Base-by-base conservation (phyloP, 2,113 vertebrate genomes). In the Gobio gobio region DNA sequence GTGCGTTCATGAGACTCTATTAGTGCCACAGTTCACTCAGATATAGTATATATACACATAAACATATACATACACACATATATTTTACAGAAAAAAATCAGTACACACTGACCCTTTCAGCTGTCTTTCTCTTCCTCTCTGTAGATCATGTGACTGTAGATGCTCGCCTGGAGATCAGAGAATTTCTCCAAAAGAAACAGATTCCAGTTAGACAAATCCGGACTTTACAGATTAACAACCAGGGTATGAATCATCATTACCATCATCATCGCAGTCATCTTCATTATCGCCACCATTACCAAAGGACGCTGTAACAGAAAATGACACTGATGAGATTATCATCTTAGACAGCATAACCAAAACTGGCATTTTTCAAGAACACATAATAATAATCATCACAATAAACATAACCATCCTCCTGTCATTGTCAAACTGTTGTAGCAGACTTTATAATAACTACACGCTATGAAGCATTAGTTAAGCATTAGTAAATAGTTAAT, bases 191-290 rank as follows among this genome's bases (percentile, higher is more conserved):
- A 0, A 88, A 88, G 81, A 92, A 87, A 78, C 89, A 84, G 0
- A 49, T 88, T 22, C 93, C 93, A 3, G 89, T 84, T 86, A 87
- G 86, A 81, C 91, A 94, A 56, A 90, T 90, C 86, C 89, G 87
- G 88, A 93, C 66, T 14, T n/a, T 95, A 18, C 89, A 87, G 9
- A 89, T 92, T 82, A 92, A 93, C 85, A 85, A 89, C 74, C 82
- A 89, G 26, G 94, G 94, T 95, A 90, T 73, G 70, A 73, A n/a
- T 77, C 61, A 72, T 76, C 40, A n/a, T 45, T n/a, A 63, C 40
- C 36, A 26, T 33, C 73, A 29, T 4, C 12, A 1, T 18, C 29
- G 9, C 13, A 13, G 7, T 22, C 10, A 13, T 29, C 61, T 12
- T 13, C 68, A 43, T 40, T 40, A 40, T 40, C 7, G 40, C 29